Conservation (phyloP, 2,797 vertebrate species). For the Gymnothorax javanicus region DNA sequence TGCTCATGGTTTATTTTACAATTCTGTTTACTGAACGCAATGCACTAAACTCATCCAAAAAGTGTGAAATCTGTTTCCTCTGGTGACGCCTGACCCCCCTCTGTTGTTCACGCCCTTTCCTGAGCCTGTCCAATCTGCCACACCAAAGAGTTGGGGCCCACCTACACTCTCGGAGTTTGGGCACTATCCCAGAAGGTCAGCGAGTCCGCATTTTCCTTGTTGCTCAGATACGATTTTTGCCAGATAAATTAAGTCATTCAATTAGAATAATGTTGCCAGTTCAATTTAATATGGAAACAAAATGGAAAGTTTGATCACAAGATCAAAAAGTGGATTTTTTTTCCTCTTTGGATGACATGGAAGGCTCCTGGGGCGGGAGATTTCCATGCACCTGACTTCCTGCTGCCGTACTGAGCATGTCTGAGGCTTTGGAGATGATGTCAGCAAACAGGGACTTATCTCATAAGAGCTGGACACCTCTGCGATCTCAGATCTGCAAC, state of each 20-base stretch:
- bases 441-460: not conserved
- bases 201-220: not conserved
- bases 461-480: conserved; percentile 19
- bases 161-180: not conserved
- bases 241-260: not conserved
- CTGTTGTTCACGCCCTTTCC: not conserved
- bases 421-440: not conserved
- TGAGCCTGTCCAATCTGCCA: not conserved
- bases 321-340: too few species aligned
- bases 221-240: not conserved
- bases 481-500: not conserved
- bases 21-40: not conserved
- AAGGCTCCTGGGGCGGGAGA: not conserved
- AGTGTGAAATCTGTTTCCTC: not conserved
- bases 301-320: too few species aligned
- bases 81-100: not conserved
- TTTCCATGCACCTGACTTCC: too few species aligned
- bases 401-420: too few species aligned
- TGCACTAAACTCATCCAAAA: not conserved
- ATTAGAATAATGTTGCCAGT: not conserved
- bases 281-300: too few species aligned
- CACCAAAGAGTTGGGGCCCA: not conserved
- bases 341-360: not conserved
- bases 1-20: not conserved
- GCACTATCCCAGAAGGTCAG: not conserved